These are phyloP conservation scores for Volucella inflata DNA, from an alignment of 2,888 invertebrate species.

Conservation along the genomic window DNA sequence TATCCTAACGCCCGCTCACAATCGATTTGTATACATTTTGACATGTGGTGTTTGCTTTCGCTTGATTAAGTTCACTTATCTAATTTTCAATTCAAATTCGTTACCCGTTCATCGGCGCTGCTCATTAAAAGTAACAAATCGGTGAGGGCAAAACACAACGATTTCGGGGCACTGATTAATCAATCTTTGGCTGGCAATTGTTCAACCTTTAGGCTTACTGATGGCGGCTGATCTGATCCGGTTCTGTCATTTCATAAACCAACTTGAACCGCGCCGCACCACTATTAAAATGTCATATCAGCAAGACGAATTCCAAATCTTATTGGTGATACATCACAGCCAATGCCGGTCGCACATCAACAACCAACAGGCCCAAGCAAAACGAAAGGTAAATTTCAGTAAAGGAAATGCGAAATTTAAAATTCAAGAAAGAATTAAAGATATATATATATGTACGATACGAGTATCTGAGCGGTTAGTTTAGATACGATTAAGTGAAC, in stretches of 20 bases:
- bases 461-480: slow-evolving; percentile 61
- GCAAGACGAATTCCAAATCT: slow-evolving; percentile 45
- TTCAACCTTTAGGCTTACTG: slow-evolving; percentile 25
- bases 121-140: slow-evolving; percentile 24
- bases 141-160: slow-evolving; percentile 8
- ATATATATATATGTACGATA: too few species aligned
- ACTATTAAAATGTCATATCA: slow-evolving; percentile 67
- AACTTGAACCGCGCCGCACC: slow-evolving; percentile 11
- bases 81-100: slow-evolving; percentile 53
- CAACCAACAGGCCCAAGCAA: not conserved
- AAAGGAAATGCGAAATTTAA: slow-evolving; percentile 19
- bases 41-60: slow-evolving; percentile 47
- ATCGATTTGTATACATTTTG: slow-evolving; percentile 50
- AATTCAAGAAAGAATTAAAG: slow-evolving; percentile 39
- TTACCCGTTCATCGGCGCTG: slow-evolving; percentile 49
- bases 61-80: slow-evolving; percentile 53
- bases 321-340: slow-evolving; percentile 48
- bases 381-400: slow-evolving; percentile 45
- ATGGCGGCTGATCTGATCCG: slow-evolving; percentile 31
- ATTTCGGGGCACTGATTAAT: slow-evolving; percentile 30
- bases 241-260: slow-evolving; percentile 50
- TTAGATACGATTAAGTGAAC: slow-evolving; percentile 68
- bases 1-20: slow-evolving; percentile 17
- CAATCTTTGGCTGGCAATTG: slow-evolving; percentile 48
- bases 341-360: not conserved